These are phyloP conservation scores for Parapristionchus giblindavisi DNA, from an alignment of 2,888 invertebrate species.

Conservation along the genomic window DNA sequence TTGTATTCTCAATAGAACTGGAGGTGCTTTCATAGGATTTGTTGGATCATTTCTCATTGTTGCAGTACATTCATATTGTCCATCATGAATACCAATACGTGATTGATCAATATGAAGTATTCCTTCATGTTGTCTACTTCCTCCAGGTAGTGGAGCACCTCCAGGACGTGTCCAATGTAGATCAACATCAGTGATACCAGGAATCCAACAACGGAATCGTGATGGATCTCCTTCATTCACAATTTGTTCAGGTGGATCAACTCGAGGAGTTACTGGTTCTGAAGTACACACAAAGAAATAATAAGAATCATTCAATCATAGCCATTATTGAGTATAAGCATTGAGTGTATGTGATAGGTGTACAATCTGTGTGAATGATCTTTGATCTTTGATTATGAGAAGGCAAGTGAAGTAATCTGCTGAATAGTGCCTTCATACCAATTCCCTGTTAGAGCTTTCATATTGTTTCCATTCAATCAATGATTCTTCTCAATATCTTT, in stretches of 20 bases:
- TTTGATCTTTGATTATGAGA: no score
- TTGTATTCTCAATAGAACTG: slow-evolving; percentile 36
- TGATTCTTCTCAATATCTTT: no score
- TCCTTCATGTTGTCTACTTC: slow-evolving; percentile 55
- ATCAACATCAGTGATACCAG: slow-evolving; percentile 62
- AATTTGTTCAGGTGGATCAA: slow-evolving; percentile 76
- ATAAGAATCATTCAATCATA: slow-evolving; percentile 10
- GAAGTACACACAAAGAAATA: slow-evolving; percentile 13
- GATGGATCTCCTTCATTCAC: slow-evolving; percentile 78
- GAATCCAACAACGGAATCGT: slow-evolving; percentile 78
- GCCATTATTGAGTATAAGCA: slow-evolving; percentile 24
- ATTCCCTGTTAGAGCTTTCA: no score
- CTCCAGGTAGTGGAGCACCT: slow-evolving; percentile 47
- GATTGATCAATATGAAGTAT: slow-evolving; percentile 52
- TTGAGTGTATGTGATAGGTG: slow-evolving; percentile 20
- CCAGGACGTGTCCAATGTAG: slow-evolving; percentile 53
- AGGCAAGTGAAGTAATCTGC: no score
- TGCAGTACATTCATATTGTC: slow-evolving; percentile 40
- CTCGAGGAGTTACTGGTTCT: slow-evolving; percentile 37
- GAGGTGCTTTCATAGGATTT: slow-evolving; percentile 25
- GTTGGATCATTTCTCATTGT: slow-evolving; percentile 36
- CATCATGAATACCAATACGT: slow-evolving; percentile 37
- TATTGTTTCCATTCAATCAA: no score
- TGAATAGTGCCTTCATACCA: no score
- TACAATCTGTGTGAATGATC: slow-evolving; percentile 18